These are phyloP conservation scores for Squalus acanthias DNA, from an alignment of 2,797 vertebrate genomes.

Conservation along the genomic window DNA sequence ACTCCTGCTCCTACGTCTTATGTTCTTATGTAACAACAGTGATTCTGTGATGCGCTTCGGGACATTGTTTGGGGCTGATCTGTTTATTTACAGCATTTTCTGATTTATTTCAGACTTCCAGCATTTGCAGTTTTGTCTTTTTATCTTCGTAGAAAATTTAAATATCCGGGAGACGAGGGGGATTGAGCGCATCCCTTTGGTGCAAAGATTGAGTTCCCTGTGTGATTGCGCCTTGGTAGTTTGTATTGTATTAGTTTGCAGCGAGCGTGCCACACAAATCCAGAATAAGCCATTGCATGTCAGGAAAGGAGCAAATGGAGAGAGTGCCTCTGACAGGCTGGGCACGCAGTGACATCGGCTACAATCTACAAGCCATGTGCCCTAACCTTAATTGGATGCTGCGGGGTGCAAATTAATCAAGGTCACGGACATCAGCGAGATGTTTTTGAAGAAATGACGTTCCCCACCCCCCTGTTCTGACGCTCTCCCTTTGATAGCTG, in stretches of 20 bases:
- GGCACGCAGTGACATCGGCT: neutral
- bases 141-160: neutral
- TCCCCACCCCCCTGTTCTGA: neutral
- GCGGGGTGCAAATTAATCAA: neutral
- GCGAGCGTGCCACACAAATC: neutral
- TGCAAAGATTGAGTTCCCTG: no score
- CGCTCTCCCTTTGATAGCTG: neutral
- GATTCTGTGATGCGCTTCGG: no score
- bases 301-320: neutral
- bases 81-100: neutral
- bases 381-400: neutral
- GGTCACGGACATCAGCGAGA: neutral
- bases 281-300: neutral
- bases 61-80: neutral
- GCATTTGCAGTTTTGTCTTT: no score
- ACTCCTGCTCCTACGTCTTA: no score
- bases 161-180: neutral
- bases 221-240: neutral
- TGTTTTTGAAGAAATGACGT: neutral
- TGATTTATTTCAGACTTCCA: no score
- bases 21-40: neutral
- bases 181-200: neutral
- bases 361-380: neutral
- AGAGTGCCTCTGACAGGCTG: neutral
- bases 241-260: neutral